Evolutionary conservation across 2,113 vertebrate genomes (phyloP).

Genomic region (Chaenogobius annularis): DNA sequence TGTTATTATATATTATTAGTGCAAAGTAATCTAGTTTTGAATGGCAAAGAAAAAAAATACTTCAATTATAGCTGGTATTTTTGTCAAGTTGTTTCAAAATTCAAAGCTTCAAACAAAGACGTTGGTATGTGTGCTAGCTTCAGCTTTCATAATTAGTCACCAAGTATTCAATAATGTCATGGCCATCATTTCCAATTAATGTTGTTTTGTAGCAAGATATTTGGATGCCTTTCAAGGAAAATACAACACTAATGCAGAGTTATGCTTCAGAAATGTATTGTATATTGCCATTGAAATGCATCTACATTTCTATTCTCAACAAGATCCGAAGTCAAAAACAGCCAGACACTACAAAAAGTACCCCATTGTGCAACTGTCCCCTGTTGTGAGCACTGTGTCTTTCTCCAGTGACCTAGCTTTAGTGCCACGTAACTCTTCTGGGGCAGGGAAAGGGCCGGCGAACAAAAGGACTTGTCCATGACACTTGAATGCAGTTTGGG

Average conservation of each 20-base stretch:
- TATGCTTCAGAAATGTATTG: background rate
- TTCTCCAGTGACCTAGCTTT: slow-evolving; percentile 24
- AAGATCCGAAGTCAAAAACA: background rate
- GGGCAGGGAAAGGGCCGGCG: slow-evolving; percentile 29
- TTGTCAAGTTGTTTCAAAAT: background rate
- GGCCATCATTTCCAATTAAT: background rate
- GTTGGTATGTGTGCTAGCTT: background rate
- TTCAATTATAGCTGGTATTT: background rate
- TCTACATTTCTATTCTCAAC: background rate
- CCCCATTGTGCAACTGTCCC: slow-evolving; percentile 3
- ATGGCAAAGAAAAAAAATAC: background rate
- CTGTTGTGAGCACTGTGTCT: slow-evolving; percentile 21
- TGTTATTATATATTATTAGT: background rate
- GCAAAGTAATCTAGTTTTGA: background rate
- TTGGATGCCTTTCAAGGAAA: background rate
- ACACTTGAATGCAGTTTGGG: slow-evolving; percentile 43
- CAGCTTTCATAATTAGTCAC: background rate
- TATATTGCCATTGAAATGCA: too few species aligned
- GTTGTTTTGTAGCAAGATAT: background rate
- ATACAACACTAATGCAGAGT: too few species aligned
- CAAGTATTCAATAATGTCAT: background rate
- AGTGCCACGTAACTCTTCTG: slow-evolving; percentile 26
- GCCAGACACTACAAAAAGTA: background rate
- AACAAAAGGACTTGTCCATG: slow-evolving; percentile 38
- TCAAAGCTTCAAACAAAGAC: background rate